Evolutionary conservation across 2,113 vertebrate species (phyloP).

Genomic region (Saimiri boliviensis): DNA sequence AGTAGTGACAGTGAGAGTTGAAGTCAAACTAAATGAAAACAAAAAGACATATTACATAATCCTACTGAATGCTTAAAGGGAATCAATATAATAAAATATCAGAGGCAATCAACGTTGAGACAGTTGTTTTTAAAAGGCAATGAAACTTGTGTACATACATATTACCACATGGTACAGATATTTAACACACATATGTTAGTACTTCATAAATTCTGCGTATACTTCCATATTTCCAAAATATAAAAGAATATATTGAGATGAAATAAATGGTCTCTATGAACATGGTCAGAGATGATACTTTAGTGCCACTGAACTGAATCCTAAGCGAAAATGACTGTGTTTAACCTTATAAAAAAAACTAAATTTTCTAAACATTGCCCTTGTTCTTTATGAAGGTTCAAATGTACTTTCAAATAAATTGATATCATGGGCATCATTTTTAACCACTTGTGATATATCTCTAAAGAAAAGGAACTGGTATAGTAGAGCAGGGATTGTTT

Average conservation of each 20-base stretch:
- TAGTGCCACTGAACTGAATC: slow-evolving; percentile 64
- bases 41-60: slow-evolving; percentile 60
- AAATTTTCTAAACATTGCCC: neutral
- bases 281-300: slow-evolving; percentile 63
- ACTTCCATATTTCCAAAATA: neutral
- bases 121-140: slow-evolving; percentile 66
- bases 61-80: slow-evolving; percentile 60
- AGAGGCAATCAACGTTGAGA: slow-evolving; percentile 65
- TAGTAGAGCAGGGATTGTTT: slow-evolving; percentile 53
- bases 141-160: slow-evolving; percentile 45
- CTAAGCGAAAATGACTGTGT: slow-evolving; percentile 71
- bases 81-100: slow-evolving; percentile 74
- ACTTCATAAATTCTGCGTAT: slow-evolving; percentile 21
- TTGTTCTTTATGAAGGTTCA: neutral
- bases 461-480: slow-evolving; percentile 2
- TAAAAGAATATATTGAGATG: slow-evolving; percentile 49
- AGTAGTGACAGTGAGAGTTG: slow-evolving; percentile 79
- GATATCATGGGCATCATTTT: slow-evolving; percentile 47
- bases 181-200: neutral
- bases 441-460: slow-evolving; percentile 72
- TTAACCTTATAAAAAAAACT: slow-evolving; percentile 54
- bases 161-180: neutral
- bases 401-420: slow-evolving; percentile 74
- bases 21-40: slow-evolving; percentile 75
- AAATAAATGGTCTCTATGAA: slow-evolving; percentile 72